Conservation (phyloP, 2,113 vertebrate species). For the Campylomormyrus numenius region DNA sequence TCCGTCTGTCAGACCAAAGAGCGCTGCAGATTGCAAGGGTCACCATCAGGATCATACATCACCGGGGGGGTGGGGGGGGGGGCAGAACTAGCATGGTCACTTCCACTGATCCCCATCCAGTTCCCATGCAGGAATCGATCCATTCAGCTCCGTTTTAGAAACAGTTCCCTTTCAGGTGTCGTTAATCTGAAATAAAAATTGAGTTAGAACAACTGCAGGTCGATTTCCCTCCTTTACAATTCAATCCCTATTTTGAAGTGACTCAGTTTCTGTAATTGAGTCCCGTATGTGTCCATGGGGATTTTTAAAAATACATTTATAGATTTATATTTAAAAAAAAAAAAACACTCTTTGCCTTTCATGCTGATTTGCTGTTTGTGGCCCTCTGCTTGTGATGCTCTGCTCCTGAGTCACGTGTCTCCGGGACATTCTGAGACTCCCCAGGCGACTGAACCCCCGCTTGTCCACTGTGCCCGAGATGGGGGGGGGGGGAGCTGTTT, state of each 20-base stretch:
- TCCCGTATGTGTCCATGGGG: not conserved
- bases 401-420: not conserved
- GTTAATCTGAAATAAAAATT: not conserved
- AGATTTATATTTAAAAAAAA: not conserved
- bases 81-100: not conserved
- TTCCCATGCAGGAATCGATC: not conserved
- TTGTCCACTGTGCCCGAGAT: not conserved
- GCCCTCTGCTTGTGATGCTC: not conserved
- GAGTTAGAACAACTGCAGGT: not conserved
- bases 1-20: not conserved
- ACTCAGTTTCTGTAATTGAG: not conserved
- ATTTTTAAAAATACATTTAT: not conserved
- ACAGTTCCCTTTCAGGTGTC: not conserved
- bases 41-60: not conserved
- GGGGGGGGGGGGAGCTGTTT: not conserved
- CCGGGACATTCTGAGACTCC: not conserved
- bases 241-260: not conserved
- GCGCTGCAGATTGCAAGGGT: not conserved
- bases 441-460: not conserved
- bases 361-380: not conserved
- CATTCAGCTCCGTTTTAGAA: not conserved
- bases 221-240: not conserved
- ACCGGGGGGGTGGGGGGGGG: too few relatives aligned
- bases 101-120: not conserved
- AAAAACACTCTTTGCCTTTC: not conserved